Base-by-base conservation (phyloP, 2,113 vertebrate genomes). In the Clarias gariepinus region DNA sequence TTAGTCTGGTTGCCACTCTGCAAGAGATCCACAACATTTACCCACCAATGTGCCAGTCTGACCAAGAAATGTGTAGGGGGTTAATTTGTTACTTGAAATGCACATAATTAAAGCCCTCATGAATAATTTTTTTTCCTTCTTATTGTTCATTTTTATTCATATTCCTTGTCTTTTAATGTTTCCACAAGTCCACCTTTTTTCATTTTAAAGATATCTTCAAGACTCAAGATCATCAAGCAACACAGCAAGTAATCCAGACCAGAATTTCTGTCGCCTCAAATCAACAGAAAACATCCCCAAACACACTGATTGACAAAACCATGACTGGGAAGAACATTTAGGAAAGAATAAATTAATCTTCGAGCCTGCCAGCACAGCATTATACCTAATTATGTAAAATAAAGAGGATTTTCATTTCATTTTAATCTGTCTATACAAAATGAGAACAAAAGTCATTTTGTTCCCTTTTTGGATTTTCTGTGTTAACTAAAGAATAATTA, bases 41-140 rank as follows among this genome's bases (percentile, higher is more conserved):
- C 81, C 78, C 30, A 81, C 21, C 78, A 61, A 23, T 84, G n/a
- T 73, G 76, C 57, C 57, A 78, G 78, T 66, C 30, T 60, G 19
- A 84, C 60, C 47, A 69, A 74, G 81, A 28, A 74, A 64, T 36
- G 61, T 68, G 19, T 41, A n/a, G 21, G 33, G 84, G 55, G 66
- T 18, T 57, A 9, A 25, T 36, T 58, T 25, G 9, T 71, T 81
- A 81, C 85, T 84, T 53, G 71, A 86, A 90, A 90, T 80, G 77
- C 84, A 90, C 85, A 58, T 86, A 93, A 92, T 93, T 91, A 92
- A 91, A 91, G 77, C 88, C 87, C 83, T 90, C 90, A 89, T 82
- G 36, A 60, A 57, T 88, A 85, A 84, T 85, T 84, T 87, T 66
- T 83, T 61, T 36, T 88, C 80, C 83, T 89, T 66, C 41, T 47